Conservation (phyloP, 2,797 vertebrate genomes). For the Hylomyscus alleni region DNA sequence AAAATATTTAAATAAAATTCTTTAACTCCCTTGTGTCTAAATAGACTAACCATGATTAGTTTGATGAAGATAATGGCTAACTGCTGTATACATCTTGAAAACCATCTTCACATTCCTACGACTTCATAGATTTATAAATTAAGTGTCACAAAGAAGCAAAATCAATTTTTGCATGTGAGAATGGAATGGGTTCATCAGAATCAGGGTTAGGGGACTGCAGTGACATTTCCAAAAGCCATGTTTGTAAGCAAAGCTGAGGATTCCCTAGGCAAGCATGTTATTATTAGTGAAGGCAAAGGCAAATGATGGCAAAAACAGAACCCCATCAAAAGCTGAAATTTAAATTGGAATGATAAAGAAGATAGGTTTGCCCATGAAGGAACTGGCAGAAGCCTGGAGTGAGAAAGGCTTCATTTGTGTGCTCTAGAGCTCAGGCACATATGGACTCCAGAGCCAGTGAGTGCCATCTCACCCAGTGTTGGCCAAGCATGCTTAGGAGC, state of each 20-base stretch:
- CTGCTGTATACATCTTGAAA: neutral
- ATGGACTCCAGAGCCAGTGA: constrained; percentile 21
- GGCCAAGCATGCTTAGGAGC: constrained; percentile 64
- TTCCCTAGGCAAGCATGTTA: neutral
- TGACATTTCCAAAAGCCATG: constrained; percentile 23
- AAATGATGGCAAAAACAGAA: constrained; percentile 18
- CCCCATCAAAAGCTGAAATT: constrained; percentile 41
- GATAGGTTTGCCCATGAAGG: neutral
- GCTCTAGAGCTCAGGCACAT: neutral
- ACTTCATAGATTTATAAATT: constrained; percentile 21
- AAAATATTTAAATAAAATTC: neutral
- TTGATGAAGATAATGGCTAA: neutral
- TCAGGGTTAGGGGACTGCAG: constrained; percentile 45
- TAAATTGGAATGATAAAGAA: constrained; percentile 44
- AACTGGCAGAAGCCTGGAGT: neutral
- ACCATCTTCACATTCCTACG: neutral
- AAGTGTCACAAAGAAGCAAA: neutral
- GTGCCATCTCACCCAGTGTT: constrained; percentile 61
- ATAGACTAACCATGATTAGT: neutral
- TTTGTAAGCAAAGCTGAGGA: constrained; percentile 61
- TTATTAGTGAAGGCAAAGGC: neutral
- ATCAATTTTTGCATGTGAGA: constrained; percentile 17
- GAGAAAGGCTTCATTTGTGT: neutral
- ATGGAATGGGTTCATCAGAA: neutral
- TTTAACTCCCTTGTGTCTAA: constrained; percentile 1